These are phyloP conservation scores for Stenopsyche tienmushanensis DNA, from an alignment of 1,140 invertebrate genomes.

Conservation along the genomic window DNA sequence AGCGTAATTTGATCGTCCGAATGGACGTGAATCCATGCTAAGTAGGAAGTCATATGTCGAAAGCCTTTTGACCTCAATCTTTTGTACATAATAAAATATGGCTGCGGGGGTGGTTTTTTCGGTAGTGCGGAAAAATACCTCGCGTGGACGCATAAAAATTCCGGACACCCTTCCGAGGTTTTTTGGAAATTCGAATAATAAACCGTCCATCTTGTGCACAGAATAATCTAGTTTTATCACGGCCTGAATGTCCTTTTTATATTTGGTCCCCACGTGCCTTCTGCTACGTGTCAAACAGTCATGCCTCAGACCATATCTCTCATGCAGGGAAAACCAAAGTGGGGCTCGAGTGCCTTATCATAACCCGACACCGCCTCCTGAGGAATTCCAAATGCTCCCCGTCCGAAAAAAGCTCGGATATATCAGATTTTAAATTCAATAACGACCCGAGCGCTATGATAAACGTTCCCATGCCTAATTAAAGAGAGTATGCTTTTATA, in stretches of 20 bases:
- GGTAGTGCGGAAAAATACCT: conserved; percentile 18
- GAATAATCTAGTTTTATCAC: conserved; percentile 41
- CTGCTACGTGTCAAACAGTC: conserved; percentile 33
- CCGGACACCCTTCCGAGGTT: not conserved
- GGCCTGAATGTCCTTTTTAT: conserved; percentile 39
- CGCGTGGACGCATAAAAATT: conserved; percentile 15
- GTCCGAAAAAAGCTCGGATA: not conserved
- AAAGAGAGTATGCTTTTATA: conserved; percentile 12
- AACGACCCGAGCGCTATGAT: too few relatives aligned
- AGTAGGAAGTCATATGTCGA: not conserved
- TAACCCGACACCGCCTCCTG: not conserved
- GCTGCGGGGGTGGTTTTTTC: not conserved
- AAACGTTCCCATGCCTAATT: too few relatives aligned
- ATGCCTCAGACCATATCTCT: not conserved
- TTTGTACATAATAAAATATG: not conserved
- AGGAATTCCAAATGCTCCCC: not conserved
- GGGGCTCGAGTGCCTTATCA: not conserved
- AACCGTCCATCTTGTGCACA: conserved; percentile 35
- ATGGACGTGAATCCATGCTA: conserved; percentile 13
- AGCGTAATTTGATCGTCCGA: too few relatives aligned
- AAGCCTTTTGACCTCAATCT: not conserved
- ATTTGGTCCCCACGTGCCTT: conserved; percentile 35
- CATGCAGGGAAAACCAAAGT: not conserved
- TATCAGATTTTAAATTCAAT: too few relatives aligned
- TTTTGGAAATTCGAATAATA: conserved; percentile 36